Evolutionary conservation across 1,140 invertebrate genomes (phyloP).

Genomic region (Thaumetopoea pityocampa): DNA sequence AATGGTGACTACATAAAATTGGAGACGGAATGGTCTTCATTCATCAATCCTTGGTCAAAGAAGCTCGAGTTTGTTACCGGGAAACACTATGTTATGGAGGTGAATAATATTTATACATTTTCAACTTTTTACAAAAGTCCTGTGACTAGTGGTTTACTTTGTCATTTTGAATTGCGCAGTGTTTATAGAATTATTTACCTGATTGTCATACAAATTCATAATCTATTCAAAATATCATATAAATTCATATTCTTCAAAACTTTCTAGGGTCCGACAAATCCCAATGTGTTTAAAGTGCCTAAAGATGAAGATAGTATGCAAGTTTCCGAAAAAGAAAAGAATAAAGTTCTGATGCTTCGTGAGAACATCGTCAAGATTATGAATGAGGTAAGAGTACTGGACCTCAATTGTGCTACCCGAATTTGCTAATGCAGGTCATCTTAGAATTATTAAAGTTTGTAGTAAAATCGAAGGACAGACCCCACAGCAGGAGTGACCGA

Average conservation of each 20-base stretch:
- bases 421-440: background rate
- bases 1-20: conserved; percentile 89
- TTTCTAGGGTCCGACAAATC: conserved; percentile 80
- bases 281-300: conserved; percentile 82
- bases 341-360: conserved; percentile 79
- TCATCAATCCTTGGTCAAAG: conserved; percentile 95
- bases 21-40: conserved; percentile 95
- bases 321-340: conserved; percentile 77
- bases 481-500: too few relatives aligned
- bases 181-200: conserved; percentile 21
- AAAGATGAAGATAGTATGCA: conserved; percentile 55
- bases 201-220: too few relatives aligned
- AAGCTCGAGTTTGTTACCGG: conserved; percentile 94
- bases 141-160: background rate
- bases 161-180: background rate
- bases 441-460: background rate
- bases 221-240: too few relatives aligned
- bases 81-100: conserved; percentile 89
- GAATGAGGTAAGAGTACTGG: conserved; percentile 76
- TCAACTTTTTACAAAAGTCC: background rate
- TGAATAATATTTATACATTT: conserved; percentile 32
- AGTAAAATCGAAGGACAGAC: too few relatives aligned
- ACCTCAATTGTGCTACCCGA: background rate
- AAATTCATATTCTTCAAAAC: background rate
- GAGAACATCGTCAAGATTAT: conserved; percentile 83